phyloP scores from a whole-genome alignment of 2,113 vertebrate species.

The Empidonax traillii region DNA sequence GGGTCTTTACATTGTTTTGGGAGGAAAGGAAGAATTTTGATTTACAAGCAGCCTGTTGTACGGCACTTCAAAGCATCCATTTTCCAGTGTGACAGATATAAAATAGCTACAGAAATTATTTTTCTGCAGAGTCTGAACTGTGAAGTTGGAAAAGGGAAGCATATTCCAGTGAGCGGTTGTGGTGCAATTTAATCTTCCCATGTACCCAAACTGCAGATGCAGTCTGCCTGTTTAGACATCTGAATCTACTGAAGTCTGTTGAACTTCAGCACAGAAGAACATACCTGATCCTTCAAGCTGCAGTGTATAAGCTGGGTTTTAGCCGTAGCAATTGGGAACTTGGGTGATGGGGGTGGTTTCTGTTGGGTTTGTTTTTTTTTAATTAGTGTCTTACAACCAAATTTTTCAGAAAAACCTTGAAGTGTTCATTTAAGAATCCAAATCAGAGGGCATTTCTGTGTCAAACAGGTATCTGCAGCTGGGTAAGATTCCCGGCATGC shows the following conservation, averaged over 20 bases:
- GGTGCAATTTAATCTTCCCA: neutral
- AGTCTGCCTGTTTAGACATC: neutral
- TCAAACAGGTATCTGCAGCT: conserved; percentile 15
- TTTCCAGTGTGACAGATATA: neutral
- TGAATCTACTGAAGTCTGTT: neutral
- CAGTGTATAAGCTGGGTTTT: neutral
- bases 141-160: neutral
- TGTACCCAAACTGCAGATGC: neutral
- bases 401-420: neutral
- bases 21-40: neutral
- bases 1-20: neutral
- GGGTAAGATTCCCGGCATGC: neutral
- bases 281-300: neutral
- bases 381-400: neutral
- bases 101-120: neutral
- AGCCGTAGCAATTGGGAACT: neutral
- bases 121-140: neutral
- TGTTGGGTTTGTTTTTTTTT: neutral
- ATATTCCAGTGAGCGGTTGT: neutral
- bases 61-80: neutral
- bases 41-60: neutral
- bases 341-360: neutral
- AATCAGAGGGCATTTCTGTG: neutral
- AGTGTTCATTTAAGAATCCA: neutral
- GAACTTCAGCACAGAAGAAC: neutral